These are phyloP conservation scores for Gonatopus flavifemur DNA, from an alignment of 1,140 invertebrate genomes.

Conservation along the genomic window DNA sequence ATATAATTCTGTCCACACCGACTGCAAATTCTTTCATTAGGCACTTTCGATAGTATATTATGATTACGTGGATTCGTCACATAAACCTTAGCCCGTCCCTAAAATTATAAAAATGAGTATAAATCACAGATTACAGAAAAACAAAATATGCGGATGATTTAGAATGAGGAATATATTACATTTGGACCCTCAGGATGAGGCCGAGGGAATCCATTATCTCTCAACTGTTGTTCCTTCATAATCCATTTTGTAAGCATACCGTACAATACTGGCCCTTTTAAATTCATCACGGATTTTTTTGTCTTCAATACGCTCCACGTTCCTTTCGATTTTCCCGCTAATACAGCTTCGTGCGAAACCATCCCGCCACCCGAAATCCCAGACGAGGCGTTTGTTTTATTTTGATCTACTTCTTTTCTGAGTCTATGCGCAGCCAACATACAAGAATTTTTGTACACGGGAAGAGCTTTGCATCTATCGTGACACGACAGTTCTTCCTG, in stretches of 20 bases:
- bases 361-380: slow-evolving; percentile 40
- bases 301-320: slow-evolving; percentile 73
- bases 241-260: slow-evolving; percentile 59
- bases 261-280: slow-evolving; percentile 53
- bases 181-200: slow-evolving; percentile 60
- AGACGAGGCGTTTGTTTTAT: slow-evolving; percentile 45
- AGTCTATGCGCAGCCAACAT: slow-evolving; percentile 77
- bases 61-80: slow-evolving; percentile 63
- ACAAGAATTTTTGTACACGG: slow-evolving; percentile 83
- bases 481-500: slow-evolving; percentile 79
- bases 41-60: slow-evolving; percentile 63
- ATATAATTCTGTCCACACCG: slow-evolving; percentile 80
- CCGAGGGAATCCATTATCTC: slow-evolving; percentile 82
- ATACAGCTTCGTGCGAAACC: slow-evolving; percentile 67
- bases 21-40: slow-evolving; percentile 75
- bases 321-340: slow-evolving; percentile 67
- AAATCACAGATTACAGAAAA: slow-evolving; percentile 1
- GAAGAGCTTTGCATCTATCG: slow-evolving; percentile 74
- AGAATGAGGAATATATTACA: slow-evolving; percentile 31
- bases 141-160: slow-evolving; percentile 3
- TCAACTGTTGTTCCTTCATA: slow-evolving; percentile 76
- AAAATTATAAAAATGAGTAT: slow-evolving; percentile 23
- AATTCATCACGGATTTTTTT: slow-evolving; percentile 53
- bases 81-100: slow-evolving; percentile 63
- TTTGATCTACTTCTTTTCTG: slow-evolving; percentile 66